Percentiles rank a stretch among this genome's conserved stretches.
Conservation (phyloP, 2,888 invertebrate species). For the Phengaris arion region DNA sequence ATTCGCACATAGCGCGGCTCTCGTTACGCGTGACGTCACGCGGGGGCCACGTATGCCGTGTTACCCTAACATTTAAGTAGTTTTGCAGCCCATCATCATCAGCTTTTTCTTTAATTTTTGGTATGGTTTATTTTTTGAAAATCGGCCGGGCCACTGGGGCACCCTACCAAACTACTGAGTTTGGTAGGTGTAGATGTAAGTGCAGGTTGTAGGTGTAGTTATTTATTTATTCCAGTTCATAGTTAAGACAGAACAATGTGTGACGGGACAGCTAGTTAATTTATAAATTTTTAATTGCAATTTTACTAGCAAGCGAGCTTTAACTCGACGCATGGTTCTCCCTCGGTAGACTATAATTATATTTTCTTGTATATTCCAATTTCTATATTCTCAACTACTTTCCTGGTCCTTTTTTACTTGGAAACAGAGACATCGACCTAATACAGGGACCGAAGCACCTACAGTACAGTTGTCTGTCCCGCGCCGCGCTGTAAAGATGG, state of each 20-base stretch:
- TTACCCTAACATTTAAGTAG: neutral
- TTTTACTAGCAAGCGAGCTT: too few species aligned
- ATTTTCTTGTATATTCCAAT: neutral
- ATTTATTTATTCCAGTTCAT: too few species aligned
- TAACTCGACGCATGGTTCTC: neutral
- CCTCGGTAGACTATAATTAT: too few species aligned
- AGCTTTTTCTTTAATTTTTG: too few species aligned
- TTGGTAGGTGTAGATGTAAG: too few species aligned
- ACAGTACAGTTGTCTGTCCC: neutral
- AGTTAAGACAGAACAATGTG: too few species aligned
- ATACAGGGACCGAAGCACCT: neutral
- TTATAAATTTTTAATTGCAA: too few species aligned
- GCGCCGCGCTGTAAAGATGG: neutral
- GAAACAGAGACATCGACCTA: neutral
- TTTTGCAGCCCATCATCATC: neutral
- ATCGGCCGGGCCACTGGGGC: too few species aligned
- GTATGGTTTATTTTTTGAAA: too few species aligned
- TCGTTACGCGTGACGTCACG: conserved; percentile 34
- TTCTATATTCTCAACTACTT: neutral
- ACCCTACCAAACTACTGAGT: too few species aligned
- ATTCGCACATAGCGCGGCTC: conserved; percentile 39
- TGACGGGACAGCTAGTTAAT: too few species aligned
- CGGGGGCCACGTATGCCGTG: conserved; percentile 8
- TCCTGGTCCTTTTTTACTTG: neutral
- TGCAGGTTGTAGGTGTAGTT: too few species aligned